phyloP scores from a whole-genome alignment of 2,797 vertebrate genomes.

The Numenius phaeopus region DNA sequence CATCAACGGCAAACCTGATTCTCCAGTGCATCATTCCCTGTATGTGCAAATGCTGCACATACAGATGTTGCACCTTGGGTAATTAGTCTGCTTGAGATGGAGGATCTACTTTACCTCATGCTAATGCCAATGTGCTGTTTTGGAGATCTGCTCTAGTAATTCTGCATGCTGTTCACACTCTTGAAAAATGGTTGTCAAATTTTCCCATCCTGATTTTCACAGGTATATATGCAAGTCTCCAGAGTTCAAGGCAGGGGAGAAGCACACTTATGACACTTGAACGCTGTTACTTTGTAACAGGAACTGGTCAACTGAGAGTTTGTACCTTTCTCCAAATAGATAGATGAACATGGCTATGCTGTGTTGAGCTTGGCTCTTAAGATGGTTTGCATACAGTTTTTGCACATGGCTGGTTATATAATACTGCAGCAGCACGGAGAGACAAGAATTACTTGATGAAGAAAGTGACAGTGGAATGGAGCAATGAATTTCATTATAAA shows the following conservation, averaged over 20 bases:
- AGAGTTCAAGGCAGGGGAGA: neutral
- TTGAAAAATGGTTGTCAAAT: neutral
- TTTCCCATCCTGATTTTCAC: neutral
- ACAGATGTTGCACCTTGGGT: neutral
- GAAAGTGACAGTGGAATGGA: neutral
- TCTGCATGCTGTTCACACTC: neutral
- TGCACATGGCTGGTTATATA: conserved; percentile 59
- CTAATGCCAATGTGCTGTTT: neutral
- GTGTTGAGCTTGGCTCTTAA: conserved; percentile 16
- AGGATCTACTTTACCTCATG: neutral
- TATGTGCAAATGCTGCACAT: neutral
- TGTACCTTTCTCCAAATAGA: neutral
- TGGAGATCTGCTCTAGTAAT: neutral
- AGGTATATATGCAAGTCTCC: neutral
- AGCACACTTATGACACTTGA: neutral
- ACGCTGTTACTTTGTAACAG: neutral
- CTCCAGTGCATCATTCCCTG: neutral
- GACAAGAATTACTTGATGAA: neutral
- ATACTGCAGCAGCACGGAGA: conserved; percentile 54
- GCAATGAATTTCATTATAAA: neutral
- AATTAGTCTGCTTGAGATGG: neutral
- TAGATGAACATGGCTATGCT: neutral
- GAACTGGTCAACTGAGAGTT: neutral
- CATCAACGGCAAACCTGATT: neutral
- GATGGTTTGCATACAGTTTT: conserved; percentile 41